Base-by-base conservation (phyloP, 2,888 invertebrate species). In the Drosophila seclusa region DNA sequence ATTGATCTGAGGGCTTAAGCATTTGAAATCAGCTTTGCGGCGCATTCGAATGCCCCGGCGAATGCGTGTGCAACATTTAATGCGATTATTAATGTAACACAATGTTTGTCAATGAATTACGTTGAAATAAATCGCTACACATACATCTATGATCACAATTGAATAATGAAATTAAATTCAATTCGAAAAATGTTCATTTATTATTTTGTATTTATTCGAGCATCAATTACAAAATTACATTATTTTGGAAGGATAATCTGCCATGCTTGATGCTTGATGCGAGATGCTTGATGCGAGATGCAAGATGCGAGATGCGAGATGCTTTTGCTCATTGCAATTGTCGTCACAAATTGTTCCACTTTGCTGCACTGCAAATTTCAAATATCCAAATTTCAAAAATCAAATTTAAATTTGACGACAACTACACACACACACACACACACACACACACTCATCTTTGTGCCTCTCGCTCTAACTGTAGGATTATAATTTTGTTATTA, bases 141-240 rank as follows among this genome's bases (percentile, higher is more conserved):
- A 16, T 7, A 7, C 36, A 36, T 18, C 24, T 59, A 38, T n/a
- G n/a, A 38, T 29, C n/a, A 13, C n/a, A 40, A 29, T 29, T 55
- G 38, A 29, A 40, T 55, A 40, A 29, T 40, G 5, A 24, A 29
- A 74, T 74, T 42, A 36, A 74, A 68, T 74, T 52, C 27, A 52
- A 63, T 73, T 60, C 10, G 31, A 31, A 31, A 2, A 31, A 31
- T 31, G 31, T 1, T 8, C 31, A 31, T 31, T 49, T 27, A 61
- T 40, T 50, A 4, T 18, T 6, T 8, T 16, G 11, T 24, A 61
- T 27, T n/a, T 29, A 50, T 10, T 40, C 11, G 4, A 34, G 4
- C 32, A 13, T 13, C 4, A 34, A 34, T 34, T n/a, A 4, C 4
- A 40, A n/a, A 40, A 10, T 10, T n/a, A 4, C n/a, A 40, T 5